These are phyloP conservation scores for Nomia melanderi DNA, from an alignment of 1,140 invertebrate genomes.

Conservation along the genomic window DNA sequence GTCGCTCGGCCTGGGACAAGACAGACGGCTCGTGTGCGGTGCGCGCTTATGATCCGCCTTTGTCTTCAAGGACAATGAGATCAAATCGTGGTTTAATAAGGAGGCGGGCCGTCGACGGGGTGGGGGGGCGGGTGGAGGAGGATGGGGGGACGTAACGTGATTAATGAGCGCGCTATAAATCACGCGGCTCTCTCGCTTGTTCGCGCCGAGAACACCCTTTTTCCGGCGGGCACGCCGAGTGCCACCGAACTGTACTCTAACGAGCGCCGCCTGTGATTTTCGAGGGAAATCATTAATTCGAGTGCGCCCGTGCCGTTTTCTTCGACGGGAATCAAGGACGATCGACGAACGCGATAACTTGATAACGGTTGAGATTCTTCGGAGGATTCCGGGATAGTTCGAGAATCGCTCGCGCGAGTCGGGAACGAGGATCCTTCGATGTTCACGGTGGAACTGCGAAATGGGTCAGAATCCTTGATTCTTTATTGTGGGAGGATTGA, in stretches of 20 bases:
- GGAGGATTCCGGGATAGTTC: no score
- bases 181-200: constrained; percentile 55
- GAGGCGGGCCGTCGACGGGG: constrained; percentile 19
- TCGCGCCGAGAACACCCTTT: constrained; percentile 49
- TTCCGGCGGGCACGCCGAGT: constrained; percentile 26
- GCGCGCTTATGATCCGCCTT: constrained; percentile 34
- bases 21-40: neutral
- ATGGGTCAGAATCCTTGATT: no score
- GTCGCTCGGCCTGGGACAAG: constrained; percentile 13
- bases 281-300: constrained; percentile 40
- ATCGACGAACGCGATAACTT: no score
- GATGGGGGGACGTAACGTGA: constrained; percentile 50
- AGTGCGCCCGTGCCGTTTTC: neutral
- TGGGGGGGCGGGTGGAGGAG: neutral
- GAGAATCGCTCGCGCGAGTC: no score
- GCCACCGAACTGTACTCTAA: constrained; percentile 33
- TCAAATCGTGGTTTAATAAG: constrained; percentile 63
- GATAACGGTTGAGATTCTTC: no score
- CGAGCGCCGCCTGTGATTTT: constrained; percentile 40
- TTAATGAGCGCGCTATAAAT: constrained; percentile 65
- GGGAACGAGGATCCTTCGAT: no score
- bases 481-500: no score
- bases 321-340: no score
- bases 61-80: constrained; percentile 62
- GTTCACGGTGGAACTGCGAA: no score